Conservation (phyloP, 2,888 invertebrate genomes). For the Hyposoter didymator region DNA sequence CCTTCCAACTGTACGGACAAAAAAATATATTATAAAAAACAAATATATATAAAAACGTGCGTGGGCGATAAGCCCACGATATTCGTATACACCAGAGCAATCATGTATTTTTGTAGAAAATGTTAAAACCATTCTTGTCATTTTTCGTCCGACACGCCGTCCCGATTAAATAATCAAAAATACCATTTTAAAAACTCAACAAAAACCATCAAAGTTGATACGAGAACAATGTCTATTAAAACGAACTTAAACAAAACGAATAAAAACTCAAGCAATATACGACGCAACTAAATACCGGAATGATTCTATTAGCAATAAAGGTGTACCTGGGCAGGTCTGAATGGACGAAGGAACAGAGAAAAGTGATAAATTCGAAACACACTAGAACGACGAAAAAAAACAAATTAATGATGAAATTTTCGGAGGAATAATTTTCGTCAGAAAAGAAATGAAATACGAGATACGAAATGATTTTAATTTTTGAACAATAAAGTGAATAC, state of each 20-base stretch:
- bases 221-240: neutral
- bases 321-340: slow-evolving; percentile 73
- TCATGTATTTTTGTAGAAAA: slow-evolving; percentile 63
- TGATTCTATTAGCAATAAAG: slow-evolving; percentile 77
- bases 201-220: neutral
- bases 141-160: slow-evolving; percentile 60
- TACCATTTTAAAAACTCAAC: neutral
- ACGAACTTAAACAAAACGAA: slow-evolving; percentile 56
- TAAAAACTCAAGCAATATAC: slow-evolving; percentile 75
- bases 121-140: slow-evolving; percentile 29
- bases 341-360: slow-evolving; percentile 48
- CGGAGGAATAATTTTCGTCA: neutral
- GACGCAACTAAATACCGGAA: slow-evolving; percentile 68
- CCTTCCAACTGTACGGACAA: slow-evolving; percentile 14
- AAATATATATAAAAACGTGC: neutral
- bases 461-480: slow-evolving; percentile 70
- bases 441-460: slow-evolving; percentile 11
- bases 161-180: slow-evolving; percentile 47
- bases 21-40: neutral
- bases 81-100: slow-evolving; percentile 15
- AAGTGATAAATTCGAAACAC: slow-evolving; percentile 28
- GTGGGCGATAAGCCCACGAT: slow-evolving; percentile 4
- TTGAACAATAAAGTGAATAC: slow-evolving; percentile 7
- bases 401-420: slow-evolving; percentile 10
- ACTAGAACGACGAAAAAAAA: neutral